Evolutionary conservation across 2,113 vertebrate genomes (phyloP).

Genomic region (Delphinus delphis): DNA sequence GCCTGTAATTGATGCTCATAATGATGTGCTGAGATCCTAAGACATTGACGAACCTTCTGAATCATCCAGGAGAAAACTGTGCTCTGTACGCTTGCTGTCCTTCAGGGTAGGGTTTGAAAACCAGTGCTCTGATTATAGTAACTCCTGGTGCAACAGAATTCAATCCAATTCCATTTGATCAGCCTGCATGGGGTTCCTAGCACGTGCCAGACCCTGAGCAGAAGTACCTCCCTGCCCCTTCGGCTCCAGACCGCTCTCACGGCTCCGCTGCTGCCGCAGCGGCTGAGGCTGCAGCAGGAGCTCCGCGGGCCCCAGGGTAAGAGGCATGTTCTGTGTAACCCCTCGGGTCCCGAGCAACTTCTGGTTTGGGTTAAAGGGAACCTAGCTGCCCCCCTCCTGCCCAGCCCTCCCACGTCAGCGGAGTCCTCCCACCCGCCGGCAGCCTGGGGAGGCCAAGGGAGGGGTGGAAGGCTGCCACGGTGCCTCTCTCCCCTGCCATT

Average conservation of each 20-base stretch:
- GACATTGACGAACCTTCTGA: not conserved
- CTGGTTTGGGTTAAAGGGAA: slow-evolving; percentile 42
- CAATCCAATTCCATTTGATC: not conserved
- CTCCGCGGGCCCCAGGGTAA: not conserved
- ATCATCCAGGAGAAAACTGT: not conserved
- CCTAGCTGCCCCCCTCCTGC: not conserved
- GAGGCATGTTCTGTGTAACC: not conserved
- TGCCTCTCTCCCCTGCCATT: slow-evolving; percentile 48
- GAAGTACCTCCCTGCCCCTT: not conserved
- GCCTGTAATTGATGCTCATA: not conserved
- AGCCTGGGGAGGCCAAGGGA: not conserved
- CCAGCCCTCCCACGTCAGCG: not conserved
- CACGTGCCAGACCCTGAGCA: not conserved
- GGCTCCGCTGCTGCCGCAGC: not conserved
- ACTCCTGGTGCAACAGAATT: not conserved
- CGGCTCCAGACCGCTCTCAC: not conserved
- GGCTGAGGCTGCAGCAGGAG: not conserved
- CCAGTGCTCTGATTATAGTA: not conserved
- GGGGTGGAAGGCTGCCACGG: not conserved
- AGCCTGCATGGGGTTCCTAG: not conserved
- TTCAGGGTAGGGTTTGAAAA: not conserved
- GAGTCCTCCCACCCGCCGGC: not conserved
- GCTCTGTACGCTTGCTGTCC: not conserved
- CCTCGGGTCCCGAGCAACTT: not conserved
- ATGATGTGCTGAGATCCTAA: not conserved